Percentiles rank a stretch among this genome's conserved stretches.
Evolutionary conservation across 2,888 invertebrate species (phyloP).

Genomic region (Macaria liturata): DNA sequence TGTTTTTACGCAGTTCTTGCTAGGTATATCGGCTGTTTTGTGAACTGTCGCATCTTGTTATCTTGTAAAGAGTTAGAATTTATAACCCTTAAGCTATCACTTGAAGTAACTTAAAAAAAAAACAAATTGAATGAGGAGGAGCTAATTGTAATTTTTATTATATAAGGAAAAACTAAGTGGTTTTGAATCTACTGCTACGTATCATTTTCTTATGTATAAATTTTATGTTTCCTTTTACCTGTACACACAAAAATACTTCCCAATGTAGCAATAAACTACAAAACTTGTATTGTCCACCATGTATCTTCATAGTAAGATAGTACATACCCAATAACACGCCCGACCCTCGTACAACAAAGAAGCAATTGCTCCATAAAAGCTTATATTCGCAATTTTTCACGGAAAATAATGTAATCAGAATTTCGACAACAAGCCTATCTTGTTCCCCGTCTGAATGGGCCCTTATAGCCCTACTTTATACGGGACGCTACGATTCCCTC

Average conservation of each 20-base stretch:
- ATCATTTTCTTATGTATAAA: no score
- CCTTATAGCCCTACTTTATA: constrained; percentile 34
- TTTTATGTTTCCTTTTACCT: no score
- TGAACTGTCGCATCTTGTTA: not conserved
- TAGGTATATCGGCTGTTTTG: constrained; percentile 9
- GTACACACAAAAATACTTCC: no score
- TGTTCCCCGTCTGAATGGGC: constrained; percentile 31
- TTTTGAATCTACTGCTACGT: no score
- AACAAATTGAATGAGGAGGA: no score
- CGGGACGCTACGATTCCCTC: constrained; percentile 33
- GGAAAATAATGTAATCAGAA: constrained; percentile 32
- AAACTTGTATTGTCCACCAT: no score
- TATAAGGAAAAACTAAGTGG: no score
- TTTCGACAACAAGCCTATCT: constrained; percentile 34
- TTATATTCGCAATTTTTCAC: constrained; percentile 29
- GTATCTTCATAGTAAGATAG: not conserved
- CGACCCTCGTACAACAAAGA: constrained; percentile 12
- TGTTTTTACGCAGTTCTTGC: constrained; percentile 16
- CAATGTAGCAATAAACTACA: no score
- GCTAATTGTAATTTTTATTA: no score
- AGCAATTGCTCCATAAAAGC: constrained; percentile 18
- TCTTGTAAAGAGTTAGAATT: no score
- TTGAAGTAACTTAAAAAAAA: no score
- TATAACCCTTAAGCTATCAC: no score
- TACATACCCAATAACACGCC: not conserved